Percentiles rank a stretch among this genome's conserved stretches.
These are phyloP conservation scores for Liasis olivaceus DNA, from an alignment of 2,797 vertebrate species.

Conservation along the genomic window DNA sequence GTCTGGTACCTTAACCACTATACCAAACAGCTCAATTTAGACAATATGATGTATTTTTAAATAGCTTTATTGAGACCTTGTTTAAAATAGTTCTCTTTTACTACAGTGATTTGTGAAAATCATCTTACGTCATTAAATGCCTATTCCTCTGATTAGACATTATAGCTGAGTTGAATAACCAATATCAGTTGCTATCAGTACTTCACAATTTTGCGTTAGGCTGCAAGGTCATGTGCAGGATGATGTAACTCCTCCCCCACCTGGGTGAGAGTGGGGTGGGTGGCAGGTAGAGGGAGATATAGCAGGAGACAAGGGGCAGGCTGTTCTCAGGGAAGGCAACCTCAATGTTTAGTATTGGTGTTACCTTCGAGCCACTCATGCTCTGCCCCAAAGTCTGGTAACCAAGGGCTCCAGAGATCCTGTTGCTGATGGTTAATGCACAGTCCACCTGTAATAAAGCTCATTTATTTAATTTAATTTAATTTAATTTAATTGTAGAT, in stretches of 20 bases:
- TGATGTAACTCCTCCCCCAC: not conserved
- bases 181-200: not conserved
- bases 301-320: no score
- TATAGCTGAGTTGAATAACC: not conserved
- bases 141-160: not conserved
- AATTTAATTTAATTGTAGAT: not conserved
- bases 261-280: no score
- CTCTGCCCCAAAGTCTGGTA: no score
- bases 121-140: not conserved
- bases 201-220: not conserved
- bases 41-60: not conserved
- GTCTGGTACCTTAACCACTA: no score
- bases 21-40: no score
- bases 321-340: no score
- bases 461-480: no score
- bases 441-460: not conserved
- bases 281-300: no score
- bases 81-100: not conserved
- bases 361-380: no score
- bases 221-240: not conserved
- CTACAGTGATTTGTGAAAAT: not conserved
- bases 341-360: no score
- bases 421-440: not conserved
- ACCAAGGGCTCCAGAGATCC: no score
- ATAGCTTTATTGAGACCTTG: not conserved